Evolutionary conservation across 2,888 invertebrate genomes (phyloP).

Genomic region (Micoletzkya japonica): DNA sequence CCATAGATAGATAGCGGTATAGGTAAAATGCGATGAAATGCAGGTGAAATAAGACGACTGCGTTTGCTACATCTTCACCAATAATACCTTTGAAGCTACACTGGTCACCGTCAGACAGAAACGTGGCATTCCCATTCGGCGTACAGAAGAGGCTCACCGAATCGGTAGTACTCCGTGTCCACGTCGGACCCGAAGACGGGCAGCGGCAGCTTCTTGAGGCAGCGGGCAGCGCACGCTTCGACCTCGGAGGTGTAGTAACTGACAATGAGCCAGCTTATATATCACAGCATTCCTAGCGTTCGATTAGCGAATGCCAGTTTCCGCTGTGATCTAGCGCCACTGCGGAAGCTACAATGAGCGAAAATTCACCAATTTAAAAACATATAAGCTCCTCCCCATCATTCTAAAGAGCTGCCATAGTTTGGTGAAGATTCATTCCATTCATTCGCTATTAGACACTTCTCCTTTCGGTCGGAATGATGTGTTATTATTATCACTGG

Average conservation of each 20-base stretch:
- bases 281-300: background rate
- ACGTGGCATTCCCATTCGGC: background rate
- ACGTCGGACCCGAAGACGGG: background rate
- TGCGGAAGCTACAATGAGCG: too few species aligned
- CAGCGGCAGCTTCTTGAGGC: slow-evolving; percentile 18
- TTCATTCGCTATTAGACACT: too few species aligned
- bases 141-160: background rate
- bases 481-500: too few species aligned
- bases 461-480: too few species aligned
- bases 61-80: background rate
- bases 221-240: background rate
- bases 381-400: too few species aligned
- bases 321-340: too few species aligned
- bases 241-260: slow-evolving; percentile 18
- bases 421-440: too few species aligned
- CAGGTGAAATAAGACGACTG: too few species aligned
- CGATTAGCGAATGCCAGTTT: background rate
- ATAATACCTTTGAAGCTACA: background rate
- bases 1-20: too few species aligned
- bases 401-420: too few species aligned
- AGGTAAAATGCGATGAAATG: too few species aligned
- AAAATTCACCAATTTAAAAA: too few species aligned
- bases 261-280: background rate
- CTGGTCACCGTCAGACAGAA: background rate
- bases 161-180: background rate